Percentiles rank a stretch among this genome's conserved stretches.
Evolutionary conservation across 2,888 invertebrate genomes (phyloP).

Genomic region (Tetheella fluctuosa): DNA sequence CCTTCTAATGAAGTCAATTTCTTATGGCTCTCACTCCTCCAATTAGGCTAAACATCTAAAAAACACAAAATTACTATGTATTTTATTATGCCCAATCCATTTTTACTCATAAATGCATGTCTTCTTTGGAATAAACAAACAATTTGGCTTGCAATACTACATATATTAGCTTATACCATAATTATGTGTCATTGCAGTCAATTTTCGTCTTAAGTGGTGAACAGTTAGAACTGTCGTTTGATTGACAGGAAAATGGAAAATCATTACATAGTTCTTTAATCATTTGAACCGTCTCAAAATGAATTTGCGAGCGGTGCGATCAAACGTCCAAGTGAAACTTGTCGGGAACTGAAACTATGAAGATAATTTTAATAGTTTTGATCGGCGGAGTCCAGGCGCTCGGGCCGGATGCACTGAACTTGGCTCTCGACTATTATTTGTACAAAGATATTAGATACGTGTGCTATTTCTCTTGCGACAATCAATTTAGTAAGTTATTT

Average conservation of each 20-base stretch:
- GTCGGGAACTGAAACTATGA: background rate
- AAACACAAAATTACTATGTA: too few relatives aligned
- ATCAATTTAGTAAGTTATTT: constrained; percentile 40
- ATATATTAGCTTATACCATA: background rate
- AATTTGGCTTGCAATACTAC: background rate
- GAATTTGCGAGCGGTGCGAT: background rate
- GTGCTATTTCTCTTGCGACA: constrained; percentile 55
- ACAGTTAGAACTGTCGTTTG: background rate
- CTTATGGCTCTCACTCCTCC: too few relatives aligned
- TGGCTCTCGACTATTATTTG: constrained; percentile 52
- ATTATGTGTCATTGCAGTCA: background rate
- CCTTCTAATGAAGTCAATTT: too few relatives aligned
- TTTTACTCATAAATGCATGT: too few relatives aligned
- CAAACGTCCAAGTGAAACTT: background rate
- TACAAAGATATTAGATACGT: constrained; percentile 47
- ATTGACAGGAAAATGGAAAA: constrained; percentile 5
- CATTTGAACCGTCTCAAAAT: background rate
- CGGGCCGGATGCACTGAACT: constrained; percentile 22
- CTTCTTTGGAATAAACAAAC: background rate
- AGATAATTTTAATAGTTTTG: background rate
- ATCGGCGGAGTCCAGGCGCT: constrained; percentile 7
- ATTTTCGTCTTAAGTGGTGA: background rate
- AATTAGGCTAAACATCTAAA: too few relatives aligned
- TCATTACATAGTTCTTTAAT: background rate
- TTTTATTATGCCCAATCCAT: too few relatives aligned